phyloP scores from a whole-genome alignment of 2,888 invertebrate species.

The Drosophila acutilabella region DNA sequence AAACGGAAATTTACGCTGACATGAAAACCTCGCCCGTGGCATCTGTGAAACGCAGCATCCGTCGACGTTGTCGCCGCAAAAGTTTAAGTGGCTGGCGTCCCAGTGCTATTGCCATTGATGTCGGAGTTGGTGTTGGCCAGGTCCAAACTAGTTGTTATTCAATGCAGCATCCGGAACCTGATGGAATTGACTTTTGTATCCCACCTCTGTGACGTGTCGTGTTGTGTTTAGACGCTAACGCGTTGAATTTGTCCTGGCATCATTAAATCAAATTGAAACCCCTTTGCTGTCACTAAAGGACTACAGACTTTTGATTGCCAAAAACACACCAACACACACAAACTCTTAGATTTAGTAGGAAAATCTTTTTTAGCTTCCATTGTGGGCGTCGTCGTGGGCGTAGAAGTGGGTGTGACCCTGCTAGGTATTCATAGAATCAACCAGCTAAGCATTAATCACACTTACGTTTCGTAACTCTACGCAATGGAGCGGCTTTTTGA shows the following conservation, averaged over 20 bases:
- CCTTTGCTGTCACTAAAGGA: constrained; percentile 66
- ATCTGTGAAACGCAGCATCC: constrained; percentile 72
- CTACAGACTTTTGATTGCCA: constrained; percentile 72
- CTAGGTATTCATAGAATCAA: constrained; percentile 59
- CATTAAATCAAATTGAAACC: constrained; percentile 81
- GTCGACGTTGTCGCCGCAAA: constrained; percentile 52
- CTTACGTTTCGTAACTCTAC: constrained; percentile 55
- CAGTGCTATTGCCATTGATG: constrained; percentile 17
- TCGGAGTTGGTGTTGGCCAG: constrained; percentile 13
- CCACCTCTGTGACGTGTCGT: constrained; percentile 41
- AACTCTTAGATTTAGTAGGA: neutral
- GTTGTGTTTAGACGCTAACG: constrained; percentile 54
- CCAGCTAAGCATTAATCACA: constrained; percentile 70
- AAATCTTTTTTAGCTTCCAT: constrained; percentile 16
- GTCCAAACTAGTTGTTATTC: constrained; percentile 73
- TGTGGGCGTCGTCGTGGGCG: constrained; percentile 13
- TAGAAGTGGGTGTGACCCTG: constrained; percentile 26
- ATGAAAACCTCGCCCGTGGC: constrained; percentile 76
- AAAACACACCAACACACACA: constrained; percentile 27
- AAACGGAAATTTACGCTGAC: constrained; percentile 79
- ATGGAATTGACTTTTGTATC: constrained; percentile 77
- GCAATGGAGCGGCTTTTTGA: constrained; percentile 53
- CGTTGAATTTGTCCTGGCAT: constrained; percentile 77
- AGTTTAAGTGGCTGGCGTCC: constrained; percentile 64
- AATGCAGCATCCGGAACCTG: constrained; percentile 78